Percentiles rank a stretch among this genome's conserved stretches.
Conservation (phyloP, 2,888 invertebrate species). For the Parnassius orleans region DNA sequence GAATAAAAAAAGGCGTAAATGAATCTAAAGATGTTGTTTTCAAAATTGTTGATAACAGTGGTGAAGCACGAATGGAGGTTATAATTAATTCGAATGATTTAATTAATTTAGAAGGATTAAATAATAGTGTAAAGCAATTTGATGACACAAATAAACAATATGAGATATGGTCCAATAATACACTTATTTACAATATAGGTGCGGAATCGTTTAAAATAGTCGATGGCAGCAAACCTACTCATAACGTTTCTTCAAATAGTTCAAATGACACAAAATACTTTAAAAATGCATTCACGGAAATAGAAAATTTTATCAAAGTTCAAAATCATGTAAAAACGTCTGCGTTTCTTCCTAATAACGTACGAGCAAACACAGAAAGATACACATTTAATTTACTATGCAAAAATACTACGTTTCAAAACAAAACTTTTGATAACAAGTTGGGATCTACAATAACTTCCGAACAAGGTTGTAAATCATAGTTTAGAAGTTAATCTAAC, state of each 20-base stretch:
- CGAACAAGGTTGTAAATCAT: too few relatives aligned
- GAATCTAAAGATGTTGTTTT: conserved; percentile 16
- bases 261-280: neutral
- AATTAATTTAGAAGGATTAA: neutral
- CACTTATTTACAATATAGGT: conserved; percentile 13
- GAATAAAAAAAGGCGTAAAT: neutral
- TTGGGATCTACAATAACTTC: too few relatives aligned
- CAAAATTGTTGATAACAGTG: conserved; percentile 19
- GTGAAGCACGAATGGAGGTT: conserved; percentile 15
- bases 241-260: neutral
- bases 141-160: neutral
- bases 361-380: neutral
- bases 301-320: neutral
- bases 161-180: conserved; percentile 19
- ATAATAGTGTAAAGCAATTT: neutral
- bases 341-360: neutral
- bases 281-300: neutral
- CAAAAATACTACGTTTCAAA: neutral
- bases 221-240: neutral
- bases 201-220: conserved; percentile 20
- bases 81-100: conserved; percentile 10
- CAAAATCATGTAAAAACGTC: neutral
- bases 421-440: too few relatives aligned
- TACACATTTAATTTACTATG: neutral
- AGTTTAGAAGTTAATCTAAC: too few relatives aligned